Evolutionary conservation across 2,888 invertebrate species (phyloP).

Genomic region (Apomyelois bistriatella): DNA sequence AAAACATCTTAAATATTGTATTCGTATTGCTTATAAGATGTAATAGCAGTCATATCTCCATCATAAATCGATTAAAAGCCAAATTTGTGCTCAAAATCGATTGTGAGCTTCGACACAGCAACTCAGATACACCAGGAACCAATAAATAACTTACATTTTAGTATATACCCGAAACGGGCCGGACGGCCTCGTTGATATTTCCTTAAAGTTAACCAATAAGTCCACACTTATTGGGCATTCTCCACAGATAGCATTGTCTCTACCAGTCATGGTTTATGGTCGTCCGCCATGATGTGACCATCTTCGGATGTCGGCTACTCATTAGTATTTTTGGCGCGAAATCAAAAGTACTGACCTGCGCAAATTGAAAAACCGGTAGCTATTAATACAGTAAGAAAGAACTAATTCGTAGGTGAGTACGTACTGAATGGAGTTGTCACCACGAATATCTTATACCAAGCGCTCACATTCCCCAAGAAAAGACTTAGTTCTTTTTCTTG

Average conservation of each 20-base stretch:
- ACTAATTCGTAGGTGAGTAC: no score
- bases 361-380: constrained; percentile 22
- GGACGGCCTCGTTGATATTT: constrained; percentile 58
- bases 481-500: no score
- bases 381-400: neutral
- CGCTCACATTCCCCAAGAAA: no score
- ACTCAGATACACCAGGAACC: constrained; percentile 53
- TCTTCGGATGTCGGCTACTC: constrained; percentile 46
- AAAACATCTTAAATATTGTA: constrained; percentile 18
- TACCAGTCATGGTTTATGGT: constrained; percentile 49
- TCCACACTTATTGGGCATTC: constrained; percentile 41
- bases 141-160: constrained; percentile 66
- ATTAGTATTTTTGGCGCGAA: constrained; percentile 46
- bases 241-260: constrained; percentile 42
- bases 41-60: constrained; percentile 32
- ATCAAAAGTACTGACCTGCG: constrained; percentile 44
- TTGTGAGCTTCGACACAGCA: constrained; percentile 33
- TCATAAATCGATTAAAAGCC: constrained; percentile 44
- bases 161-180: constrained; percentile 47
- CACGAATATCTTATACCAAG: no score
- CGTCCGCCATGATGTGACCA: constrained; percentile 38
- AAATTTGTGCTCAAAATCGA: constrained; percentile 36
- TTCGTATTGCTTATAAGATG: constrained; percentile 29
- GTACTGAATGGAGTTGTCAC: no score
- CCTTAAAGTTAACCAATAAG: constrained; percentile 53